Percentiles rank a stretch among this genome's conserved stretches.
Conservation (phyloP, 2,113 vertebrate genomes). For the Thryonomys swinderianus region DNA sequence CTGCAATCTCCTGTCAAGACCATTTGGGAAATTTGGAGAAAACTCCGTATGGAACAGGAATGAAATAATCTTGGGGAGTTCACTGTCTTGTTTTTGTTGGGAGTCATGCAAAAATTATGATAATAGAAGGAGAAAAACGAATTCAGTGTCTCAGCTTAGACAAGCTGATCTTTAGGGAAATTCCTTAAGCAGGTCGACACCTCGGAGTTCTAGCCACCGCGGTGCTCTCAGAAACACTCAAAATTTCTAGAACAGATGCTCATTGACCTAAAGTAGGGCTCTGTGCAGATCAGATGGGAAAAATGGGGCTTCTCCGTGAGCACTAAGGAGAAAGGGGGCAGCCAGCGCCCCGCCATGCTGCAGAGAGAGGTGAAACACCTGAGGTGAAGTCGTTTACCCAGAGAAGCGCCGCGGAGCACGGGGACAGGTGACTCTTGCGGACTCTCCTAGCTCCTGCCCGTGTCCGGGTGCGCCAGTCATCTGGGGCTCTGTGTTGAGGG, state of each 20-base stretch:
- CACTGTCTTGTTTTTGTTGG: not conserved
- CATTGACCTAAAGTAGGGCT: not conserved
- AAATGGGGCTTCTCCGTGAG: too few species aligned
- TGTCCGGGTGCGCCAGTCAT: too few species aligned
- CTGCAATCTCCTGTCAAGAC: not conserved
- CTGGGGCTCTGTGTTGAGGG: too few species aligned
- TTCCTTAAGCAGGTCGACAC: not conserved
- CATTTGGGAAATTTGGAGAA: not conserved
- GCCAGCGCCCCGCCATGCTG: too few species aligned
- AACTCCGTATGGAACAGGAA: not conserved
- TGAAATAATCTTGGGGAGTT: not conserved
- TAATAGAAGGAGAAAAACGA: not conserved
- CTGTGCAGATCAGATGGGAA: too few species aligned
- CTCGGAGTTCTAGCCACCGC: not conserved
- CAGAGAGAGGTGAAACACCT: too few species aligned
- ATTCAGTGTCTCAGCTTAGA: not conserved
- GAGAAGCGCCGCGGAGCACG: too few species aligned
- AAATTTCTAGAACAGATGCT: not conserved
- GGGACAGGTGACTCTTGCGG: too few species aligned
- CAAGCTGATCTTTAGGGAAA: not conserved
- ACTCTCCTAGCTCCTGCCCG: too few species aligned
- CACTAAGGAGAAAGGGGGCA: too few species aligned
- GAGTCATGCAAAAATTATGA: not conserved
- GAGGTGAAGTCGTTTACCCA: too few species aligned
- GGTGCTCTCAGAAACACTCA: not conserved